phyloP scores from a whole-genome alignment of 2,797 vertebrate genomes.

The Halcyon smyrnensis region DNA sequence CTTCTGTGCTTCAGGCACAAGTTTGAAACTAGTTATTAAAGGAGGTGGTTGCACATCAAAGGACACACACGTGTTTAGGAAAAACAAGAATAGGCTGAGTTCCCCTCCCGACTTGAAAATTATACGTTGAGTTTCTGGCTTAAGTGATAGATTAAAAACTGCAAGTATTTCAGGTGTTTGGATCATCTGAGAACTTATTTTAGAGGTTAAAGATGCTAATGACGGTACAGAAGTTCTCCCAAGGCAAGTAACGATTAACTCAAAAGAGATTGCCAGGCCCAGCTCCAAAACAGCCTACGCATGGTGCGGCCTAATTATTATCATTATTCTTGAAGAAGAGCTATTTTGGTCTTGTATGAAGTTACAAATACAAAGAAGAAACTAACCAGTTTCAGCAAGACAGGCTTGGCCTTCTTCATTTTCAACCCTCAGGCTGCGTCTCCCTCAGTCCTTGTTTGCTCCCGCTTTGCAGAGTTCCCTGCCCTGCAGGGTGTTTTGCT shows the following conservation, averaged over 20 bases:
- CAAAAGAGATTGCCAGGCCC: conserved; percentile 39
- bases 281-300: conserved; percentile 55
- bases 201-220: conserved; percentile 35
- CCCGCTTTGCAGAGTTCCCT: neutral
- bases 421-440: neutral
- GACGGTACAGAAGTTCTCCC: conserved; percentile 51
- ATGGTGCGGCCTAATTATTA: conserved; percentile 25
- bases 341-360: conserved; percentile 33
- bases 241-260: conserved; percentile 49
- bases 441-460: accelerated
- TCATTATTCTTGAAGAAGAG: conserved; percentile 23
- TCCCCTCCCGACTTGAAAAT: conserved; percentile 40
- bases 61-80: neutral
- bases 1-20: conserved; percentile 26
- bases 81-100: conserved; percentile 6
- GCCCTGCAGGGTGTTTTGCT: accelerated
- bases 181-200: conserved; percentile 31
- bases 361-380: neutral
- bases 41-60: conserved; percentile 56
- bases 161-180: conserved; percentile 52
- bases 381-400: conserved; percentile 3
- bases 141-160: conserved; percentile 46
- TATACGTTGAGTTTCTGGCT: conserved; percentile 20
- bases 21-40: conserved; percentile 45
- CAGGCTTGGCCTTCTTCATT: neutral